Percentiles rank a stretch among this genome's conserved stretches.
These are phyloP conservation scores for Drosophila bifasciata DNA, from an alignment of 1,140 invertebrate species.

Conservation along the genomic window DNA sequence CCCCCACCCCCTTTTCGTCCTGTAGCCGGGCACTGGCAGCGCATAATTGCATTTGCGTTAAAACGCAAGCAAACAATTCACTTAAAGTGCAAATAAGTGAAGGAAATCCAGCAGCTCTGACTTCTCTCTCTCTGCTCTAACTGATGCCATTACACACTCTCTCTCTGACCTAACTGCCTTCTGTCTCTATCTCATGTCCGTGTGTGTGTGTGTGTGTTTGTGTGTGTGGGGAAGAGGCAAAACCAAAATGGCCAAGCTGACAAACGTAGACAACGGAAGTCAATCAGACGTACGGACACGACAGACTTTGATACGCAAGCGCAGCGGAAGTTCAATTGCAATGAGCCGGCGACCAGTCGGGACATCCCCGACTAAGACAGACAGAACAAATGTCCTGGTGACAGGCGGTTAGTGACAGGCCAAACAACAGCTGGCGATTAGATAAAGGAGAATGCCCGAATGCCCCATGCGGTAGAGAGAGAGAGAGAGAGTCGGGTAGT, in stretches of 20 bases:
- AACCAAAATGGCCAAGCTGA: slow-evolving; percentile 80
- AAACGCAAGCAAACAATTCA: slow-evolving; percentile 83
- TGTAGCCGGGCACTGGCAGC: slow-evolving; percentile 35
- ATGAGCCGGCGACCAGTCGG: slow-evolving; percentile 62
- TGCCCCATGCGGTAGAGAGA: not conserved
- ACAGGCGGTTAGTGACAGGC: slow-evolving; percentile 55
- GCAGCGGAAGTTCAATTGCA: slow-evolving; percentile 77
- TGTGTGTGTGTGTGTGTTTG: slow-evolving; percentile 15
- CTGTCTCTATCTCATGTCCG: slow-evolving; percentile 34
- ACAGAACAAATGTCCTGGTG: slow-evolving; percentile 44
- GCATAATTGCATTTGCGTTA: slow-evolving; percentile 82
- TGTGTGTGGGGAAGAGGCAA: slow-evolving; percentile 46
- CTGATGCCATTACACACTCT: slow-evolving; percentile 1
- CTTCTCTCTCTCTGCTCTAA: not conserved
- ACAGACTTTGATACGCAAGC: slow-evolving; percentile 80
- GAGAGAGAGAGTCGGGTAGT: not conserved
- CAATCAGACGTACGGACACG: slow-evolving; percentile 74
- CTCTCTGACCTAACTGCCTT: slow-evolving; percentile 12
- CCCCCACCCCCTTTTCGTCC: no score
- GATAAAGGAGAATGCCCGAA: slow-evolving; percentile 21
- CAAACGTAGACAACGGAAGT: slow-evolving; percentile 81
- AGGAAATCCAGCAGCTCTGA: slow-evolving; percentile 35
- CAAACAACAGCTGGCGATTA: slow-evolving; percentile 70
- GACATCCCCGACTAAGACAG: slow-evolving; percentile 8
- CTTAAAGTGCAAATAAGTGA: slow-evolving; percentile 80